phyloP scores from a whole-genome alignment of 1,140 invertebrate species.

The Condylostylus longicornis region DNA sequence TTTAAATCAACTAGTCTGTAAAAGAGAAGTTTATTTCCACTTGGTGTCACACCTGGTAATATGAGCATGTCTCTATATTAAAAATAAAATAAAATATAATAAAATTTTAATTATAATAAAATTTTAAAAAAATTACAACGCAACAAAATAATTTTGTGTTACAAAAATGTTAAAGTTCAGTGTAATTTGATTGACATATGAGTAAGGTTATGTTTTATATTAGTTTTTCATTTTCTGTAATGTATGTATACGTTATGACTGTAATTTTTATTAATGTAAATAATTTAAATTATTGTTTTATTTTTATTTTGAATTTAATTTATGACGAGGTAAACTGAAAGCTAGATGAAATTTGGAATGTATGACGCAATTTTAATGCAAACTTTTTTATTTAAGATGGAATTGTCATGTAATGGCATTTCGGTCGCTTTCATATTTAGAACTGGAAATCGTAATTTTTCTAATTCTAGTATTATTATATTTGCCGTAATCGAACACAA shows the following conservation, averaged over 20 bases:
- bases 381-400: not conserved
- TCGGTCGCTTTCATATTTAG: too few relatives aligned
- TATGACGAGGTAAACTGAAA: not conserved
- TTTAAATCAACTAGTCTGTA: slow-evolving; percentile 45
- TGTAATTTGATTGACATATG: slow-evolving; percentile 2
- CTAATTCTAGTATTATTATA: not conserved
- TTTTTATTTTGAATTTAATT: not conserved
- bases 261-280: not conserved
- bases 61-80: slow-evolving; percentile 40
- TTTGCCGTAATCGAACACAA: not conserved
- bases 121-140: slow-evolving; percentile 6
- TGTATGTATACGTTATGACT: not conserved
- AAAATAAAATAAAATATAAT: slow-evolving; percentile 12
- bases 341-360: slow-evolving; percentile 32
- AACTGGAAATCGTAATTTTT: slow-evolving; percentile 1
- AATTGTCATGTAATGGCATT: not conserved
- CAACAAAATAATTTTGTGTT: not conserved
- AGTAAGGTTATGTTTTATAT: not conserved
- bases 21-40: slow-evolving; percentile 42
- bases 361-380: slow-evolving; percentile 37
- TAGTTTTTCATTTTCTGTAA: not conserved
- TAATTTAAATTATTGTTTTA: not conserved
- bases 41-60: slow-evolving; percentile 38
- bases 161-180: slow-evolving; percentile 1
- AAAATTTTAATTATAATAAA: slow-evolving; percentile 7